phyloP scores from a whole-genome alignment of 2,797 vertebrate genomes.

The Kryptopterus vitreolus region DNA sequence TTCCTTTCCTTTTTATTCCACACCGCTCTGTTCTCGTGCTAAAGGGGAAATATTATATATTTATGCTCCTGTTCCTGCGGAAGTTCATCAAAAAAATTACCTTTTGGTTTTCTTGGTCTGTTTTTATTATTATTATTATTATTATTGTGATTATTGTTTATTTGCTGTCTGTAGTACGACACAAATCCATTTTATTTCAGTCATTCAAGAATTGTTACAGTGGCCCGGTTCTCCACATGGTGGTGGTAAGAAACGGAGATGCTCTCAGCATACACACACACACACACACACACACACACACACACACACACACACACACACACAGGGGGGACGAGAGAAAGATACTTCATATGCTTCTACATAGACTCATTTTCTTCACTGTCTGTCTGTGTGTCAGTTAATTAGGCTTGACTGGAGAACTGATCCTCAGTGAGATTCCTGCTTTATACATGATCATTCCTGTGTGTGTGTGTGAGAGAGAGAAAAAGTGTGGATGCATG shows the following conservation, averaged over 20 bases:
- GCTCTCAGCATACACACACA: slow-evolving; percentile 17
- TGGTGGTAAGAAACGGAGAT: slow-evolving; percentile 58
- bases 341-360: too few species aligned
- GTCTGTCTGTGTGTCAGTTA: too few species aligned
- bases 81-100: background rate
- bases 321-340: too few species aligned
- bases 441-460: background rate
- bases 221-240: slow-evolving; percentile 54
- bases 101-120: background rate
- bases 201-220: background rate
- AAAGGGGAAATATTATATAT: background rate
- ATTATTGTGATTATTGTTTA: too few species aligned
- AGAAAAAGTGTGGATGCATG: too few species aligned
- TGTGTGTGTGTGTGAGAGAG: too few species aligned
- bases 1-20: background rate
- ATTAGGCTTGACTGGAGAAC: too few species aligned
- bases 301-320: slow-evolving; percentile 9
- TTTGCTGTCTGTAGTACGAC: background rate
- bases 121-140: too few species aligned
- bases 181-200: background rate
- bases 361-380: too few species aligned
- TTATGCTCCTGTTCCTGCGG: too few species aligned
- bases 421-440: background rate
- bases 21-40: too few species aligned
- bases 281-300: background rate